Conservation (phyloP, 1,140 invertebrate species). For the Orchesella cincta region DNA sequence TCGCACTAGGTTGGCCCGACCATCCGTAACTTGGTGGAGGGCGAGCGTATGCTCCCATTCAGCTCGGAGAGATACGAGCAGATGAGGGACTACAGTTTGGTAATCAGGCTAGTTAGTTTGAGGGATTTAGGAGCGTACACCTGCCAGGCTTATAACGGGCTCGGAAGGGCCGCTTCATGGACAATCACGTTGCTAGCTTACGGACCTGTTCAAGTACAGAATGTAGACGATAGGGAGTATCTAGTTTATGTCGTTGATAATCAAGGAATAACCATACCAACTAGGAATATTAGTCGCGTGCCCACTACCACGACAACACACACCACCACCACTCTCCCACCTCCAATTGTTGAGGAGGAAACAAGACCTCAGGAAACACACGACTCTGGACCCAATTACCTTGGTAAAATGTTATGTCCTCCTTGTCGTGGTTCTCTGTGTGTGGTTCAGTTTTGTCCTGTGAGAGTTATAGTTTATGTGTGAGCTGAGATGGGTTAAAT, state of each 20-base stretch:
- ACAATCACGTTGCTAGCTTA: conserved; percentile 70
- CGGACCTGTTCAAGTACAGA: conserved; percentile 62
- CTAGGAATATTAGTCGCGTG: not conserved
- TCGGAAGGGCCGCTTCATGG: conserved; percentile 74
- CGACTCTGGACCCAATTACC: not conserved
- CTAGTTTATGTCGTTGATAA: conserved; percentile 46
- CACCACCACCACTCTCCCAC: conserved; percentile 43
- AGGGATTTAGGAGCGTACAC: conserved; percentile 74
- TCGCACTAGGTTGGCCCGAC: conserved; percentile 79
- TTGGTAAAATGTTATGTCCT: conserved; percentile 8
- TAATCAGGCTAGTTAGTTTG: conserved; percentile 70
- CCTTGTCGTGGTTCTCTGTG: not conserved
- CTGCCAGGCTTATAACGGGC: conserved; percentile 82
- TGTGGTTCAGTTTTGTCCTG: not conserved
- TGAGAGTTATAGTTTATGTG: not conserved
- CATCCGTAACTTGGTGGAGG: conserved; percentile 84
- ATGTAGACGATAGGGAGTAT: conserved; percentile 52
- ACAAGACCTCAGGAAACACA: not conserved
- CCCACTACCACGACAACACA: conserved; percentile 49
- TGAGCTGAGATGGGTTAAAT: not conserved
- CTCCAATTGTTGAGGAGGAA: not conserved
- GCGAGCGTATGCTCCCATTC: conserved; percentile 71
- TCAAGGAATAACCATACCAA: not conserved
- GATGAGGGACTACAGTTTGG: conserved; percentile 70
- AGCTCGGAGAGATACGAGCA: conserved; percentile 72